Percentiles rank a stretch among this genome's conserved stretches.
Evolutionary conservation across 2,797 vertebrate genomes (phyloP).

Genomic region (Acipenser oxyrinchus): DNA sequence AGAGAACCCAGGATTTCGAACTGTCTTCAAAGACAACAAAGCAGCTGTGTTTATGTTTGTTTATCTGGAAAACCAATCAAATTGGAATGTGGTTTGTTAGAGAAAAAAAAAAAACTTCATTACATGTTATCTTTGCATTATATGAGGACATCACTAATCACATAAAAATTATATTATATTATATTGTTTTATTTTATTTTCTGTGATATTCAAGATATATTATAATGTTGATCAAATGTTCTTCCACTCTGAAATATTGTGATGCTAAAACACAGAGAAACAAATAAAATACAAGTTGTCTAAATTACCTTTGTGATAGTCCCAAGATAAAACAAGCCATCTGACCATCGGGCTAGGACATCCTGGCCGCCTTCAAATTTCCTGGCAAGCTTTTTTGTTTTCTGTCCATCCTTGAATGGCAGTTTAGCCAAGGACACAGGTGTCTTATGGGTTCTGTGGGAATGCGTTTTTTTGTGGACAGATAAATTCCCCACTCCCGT

Average conservation of each 20-base stretch:
- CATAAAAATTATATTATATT: too few relatives aligned
- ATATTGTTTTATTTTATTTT: too few relatives aligned
- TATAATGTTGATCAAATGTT: too few relatives aligned
- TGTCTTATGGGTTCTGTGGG: slow-evolving; percentile 72
- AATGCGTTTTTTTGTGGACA: slow-evolving; percentile 80
- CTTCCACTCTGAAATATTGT: not conserved
- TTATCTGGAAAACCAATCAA: slow-evolving; percentile 70
- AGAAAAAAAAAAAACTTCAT: too few relatives aligned
- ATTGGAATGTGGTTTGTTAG: too few relatives aligned
- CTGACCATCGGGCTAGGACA: slow-evolving; percentile 97
- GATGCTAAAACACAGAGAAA: not conserved
- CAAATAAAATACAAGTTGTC: not conserved
- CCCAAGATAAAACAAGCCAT: slow-evolving; percentile 97
- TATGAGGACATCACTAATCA: too few relatives aligned
- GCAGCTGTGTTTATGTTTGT: slow-evolving; percentile 87
- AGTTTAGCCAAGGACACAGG: slow-evolving; percentile 71
- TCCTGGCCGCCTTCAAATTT: slow-evolving; percentile 97
- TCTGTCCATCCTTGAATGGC: slow-evolving; percentile 75
- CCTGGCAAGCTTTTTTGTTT: slow-evolving; percentile 70
- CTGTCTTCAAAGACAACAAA: slow-evolving; percentile 97
- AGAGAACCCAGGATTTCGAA: slow-evolving; percentile 97
- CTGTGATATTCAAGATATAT: too few relatives aligned
- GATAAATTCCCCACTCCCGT: slow-evolving; percentile 83
- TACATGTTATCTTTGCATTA: too few relatives aligned
- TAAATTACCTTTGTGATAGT: slow-evolving; percentile 87